Percentiles rank a stretch among this genome's conserved stretches.
Conservation (phyloP, 2,797 vertebrate species). For the Mus spretus region DNA sequence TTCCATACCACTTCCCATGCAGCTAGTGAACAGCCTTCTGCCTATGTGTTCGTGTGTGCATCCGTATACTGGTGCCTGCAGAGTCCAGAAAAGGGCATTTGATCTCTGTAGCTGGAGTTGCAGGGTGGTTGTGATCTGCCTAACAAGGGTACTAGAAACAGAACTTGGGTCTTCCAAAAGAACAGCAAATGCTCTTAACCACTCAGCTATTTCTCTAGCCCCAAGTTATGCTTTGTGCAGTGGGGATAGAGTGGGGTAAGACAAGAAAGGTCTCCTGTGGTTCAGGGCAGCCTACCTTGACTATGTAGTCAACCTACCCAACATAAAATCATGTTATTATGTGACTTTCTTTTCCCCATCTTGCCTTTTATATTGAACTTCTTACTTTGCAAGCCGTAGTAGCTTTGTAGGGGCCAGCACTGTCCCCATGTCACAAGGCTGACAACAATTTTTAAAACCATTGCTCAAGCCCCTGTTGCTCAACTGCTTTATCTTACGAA, state of each 20-base stretch:
- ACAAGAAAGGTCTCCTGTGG: not conserved
- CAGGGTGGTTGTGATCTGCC: not conserved
- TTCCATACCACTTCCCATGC: not conserved
- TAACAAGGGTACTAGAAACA: not conserved
- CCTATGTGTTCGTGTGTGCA: not conserved
- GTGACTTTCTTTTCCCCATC: not conserved
- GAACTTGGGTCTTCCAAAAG: not conserved
- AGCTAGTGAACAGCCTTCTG: not conserved
- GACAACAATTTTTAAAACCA: not conserved
- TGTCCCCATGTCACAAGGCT: not conserved
- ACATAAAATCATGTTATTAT: not conserved
- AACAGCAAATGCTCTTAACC: not conserved
- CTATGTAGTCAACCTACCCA: not conserved
- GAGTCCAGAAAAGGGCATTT: not conserved
- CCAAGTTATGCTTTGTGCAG: too few species aligned
- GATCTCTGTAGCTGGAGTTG: not conserved
- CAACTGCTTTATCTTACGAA: slow-evolving; percentile 29
- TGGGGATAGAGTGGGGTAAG: not conserved
- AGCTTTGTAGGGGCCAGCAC: not conserved
- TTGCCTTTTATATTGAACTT: not conserved
- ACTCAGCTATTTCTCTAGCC: not conserved
- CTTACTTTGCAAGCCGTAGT: not conserved
- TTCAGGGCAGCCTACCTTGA: not conserved
- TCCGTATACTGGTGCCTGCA: not conserved
- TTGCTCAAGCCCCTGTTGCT: not conserved